phyloP scores from a whole-genome alignment of 2,797 vertebrate species.

The Emys orbicularis region DNA sequence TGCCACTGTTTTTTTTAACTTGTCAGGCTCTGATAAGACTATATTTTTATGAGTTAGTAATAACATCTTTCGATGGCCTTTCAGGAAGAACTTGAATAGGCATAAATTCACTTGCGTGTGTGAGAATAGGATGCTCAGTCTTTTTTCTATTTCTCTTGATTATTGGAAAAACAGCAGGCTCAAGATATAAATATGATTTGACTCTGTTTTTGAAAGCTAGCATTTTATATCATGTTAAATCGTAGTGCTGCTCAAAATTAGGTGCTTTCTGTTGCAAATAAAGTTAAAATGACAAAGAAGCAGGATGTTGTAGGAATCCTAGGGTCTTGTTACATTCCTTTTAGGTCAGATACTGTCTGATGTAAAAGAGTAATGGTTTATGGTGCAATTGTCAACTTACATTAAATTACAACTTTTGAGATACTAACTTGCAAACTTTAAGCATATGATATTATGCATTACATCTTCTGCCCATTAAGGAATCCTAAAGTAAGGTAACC shows the following conservation, averaged over 20 bases:
- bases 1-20: background rate
- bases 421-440: constrained; percentile 92
- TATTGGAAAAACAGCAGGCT: constrained; percentile 60
- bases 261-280: constrained; percentile 83
- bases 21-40: background rate
- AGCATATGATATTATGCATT: constrained; percentile 92
- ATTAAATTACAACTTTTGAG: constrained; percentile 94
- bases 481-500: constrained; percentile 93
- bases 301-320: constrained; percentile 84
- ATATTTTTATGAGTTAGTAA: constrained; percentile 42
- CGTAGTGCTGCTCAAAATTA: constrained; percentile 76
- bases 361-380: constrained; percentile 88
- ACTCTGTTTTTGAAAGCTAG: constrained; percentile 66
- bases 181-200: constrained; percentile 66
- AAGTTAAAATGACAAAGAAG: constrained; percentile 84
- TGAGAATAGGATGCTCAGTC: constrained; percentile 26
- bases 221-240: constrained; percentile 74
- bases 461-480: constrained; percentile 91
- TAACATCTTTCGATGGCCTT: constrained; percentile 48
- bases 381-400: constrained; percentile 93
- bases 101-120: constrained; percentile 41
- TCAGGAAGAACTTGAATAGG: constrained; percentile 49
- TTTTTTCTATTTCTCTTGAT: constrained; percentile 63
- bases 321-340: constrained; percentile 87
- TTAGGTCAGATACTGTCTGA: constrained; percentile 87